A percentile compares a stretch with the other conserved stretches of the same genome.
These are phyloP conservation scores for Parthenolecanium corni DNA, from an alignment of 2,888 invertebrate genomes.

Conservation along the genomic window DNA sequence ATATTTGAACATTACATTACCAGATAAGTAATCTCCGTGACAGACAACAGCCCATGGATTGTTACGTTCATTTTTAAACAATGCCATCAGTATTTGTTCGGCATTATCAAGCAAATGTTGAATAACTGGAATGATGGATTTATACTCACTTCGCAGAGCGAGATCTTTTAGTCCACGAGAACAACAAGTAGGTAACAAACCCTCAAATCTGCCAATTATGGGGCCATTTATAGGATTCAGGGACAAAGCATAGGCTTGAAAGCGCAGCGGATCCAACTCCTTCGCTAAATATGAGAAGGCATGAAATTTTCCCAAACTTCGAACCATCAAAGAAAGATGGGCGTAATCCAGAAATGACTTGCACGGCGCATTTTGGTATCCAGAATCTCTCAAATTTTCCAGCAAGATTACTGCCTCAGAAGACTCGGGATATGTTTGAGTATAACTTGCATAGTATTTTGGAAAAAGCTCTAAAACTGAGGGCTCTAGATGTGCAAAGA, in stretches of 20 bases:
- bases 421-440: neutral
- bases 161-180: neutral
- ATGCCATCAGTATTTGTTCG: neutral
- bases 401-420: conserved; percentile 30
- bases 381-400: conserved; percentile 30
- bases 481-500: neutral
- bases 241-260: neutral
- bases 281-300: neutral
- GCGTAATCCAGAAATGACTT: conserved; percentile 32
- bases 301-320: neutral
- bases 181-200: neutral
- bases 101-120: neutral
- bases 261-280: neutral
- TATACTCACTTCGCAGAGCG: neutral
- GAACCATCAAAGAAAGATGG: conserved; percentile 29
- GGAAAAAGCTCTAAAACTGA: neutral
- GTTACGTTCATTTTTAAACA: neutral
- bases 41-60: conserved; percentile 32
- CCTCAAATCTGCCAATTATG: neutral
- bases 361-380: conserved; percentile 25
- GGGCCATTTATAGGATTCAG: no score
- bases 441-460: neutral
- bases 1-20: conserved; percentile 34
- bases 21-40: conserved; percentile 34
- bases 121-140: neutral